These are phyloP conservation scores for Ellobium chinense DNA, from an alignment of 2,888 invertebrate genomes.

Conservation along the genomic window DNA sequence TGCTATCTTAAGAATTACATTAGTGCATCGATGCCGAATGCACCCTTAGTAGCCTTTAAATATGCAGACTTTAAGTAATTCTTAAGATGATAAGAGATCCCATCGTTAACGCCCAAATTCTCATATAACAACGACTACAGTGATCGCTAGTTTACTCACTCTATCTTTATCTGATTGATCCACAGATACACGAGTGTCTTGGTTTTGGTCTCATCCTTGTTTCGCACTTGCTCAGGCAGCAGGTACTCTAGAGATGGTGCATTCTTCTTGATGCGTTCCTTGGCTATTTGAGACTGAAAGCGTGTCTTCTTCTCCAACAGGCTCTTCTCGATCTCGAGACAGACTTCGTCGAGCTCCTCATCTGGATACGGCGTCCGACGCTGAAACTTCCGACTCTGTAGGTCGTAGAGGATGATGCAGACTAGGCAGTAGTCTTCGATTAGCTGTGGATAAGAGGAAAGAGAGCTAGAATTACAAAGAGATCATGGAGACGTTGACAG, in stretches of 20 bases:
- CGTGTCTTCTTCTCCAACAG: conserved; percentile 70
- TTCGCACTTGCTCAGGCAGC: conserved; percentile 72
- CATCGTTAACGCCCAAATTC: no score
- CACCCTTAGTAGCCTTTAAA: no score
- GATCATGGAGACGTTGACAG: neutral
- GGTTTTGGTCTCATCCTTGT: conserved; percentile 65
- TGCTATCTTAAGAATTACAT: no score
- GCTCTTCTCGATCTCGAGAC: conserved; percentile 70
- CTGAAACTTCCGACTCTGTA: conserved; percentile 75
- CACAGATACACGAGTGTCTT: conserved; percentile 72
- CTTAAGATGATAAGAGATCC: no score
- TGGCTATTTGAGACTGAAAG: conserved; percentile 74
- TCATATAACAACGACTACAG: no score
- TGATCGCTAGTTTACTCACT: no score
- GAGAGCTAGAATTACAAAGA: neutral
- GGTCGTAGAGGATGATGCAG: conserved; percentile 75
- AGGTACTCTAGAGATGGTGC: conserved; percentile 73
- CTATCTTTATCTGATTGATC: conserved; percentile 74
- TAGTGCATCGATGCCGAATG: no score
- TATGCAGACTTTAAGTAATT: no score
- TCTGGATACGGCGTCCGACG: conserved; percentile 55
- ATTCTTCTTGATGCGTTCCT: conserved; percentile 71
- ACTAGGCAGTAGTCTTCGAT: conserved; percentile 65
- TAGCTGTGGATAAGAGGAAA: conserved; percentile 56
- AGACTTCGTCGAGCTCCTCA: conserved; percentile 53